These are phyloP conservation scores for Aramus guarauna DNA, from an alignment of 2,113 vertebrate genomes.

Conservation along the genomic window DNA sequence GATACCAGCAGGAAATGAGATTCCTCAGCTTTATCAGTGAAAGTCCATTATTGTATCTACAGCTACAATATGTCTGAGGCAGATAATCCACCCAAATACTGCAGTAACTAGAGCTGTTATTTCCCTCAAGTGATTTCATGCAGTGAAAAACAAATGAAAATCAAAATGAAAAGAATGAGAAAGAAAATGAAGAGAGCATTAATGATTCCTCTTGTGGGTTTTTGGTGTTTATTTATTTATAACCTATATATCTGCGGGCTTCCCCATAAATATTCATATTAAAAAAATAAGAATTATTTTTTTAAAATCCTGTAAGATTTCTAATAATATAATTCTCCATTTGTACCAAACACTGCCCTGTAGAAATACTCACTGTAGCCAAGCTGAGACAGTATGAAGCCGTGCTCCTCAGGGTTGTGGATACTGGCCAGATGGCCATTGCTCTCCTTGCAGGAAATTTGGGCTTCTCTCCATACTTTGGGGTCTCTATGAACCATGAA, in stretches of 20 bases:
- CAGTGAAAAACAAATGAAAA: neutral
- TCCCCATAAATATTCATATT: neutral
- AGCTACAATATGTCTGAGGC: neutral
- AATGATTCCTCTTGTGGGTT: neutral
- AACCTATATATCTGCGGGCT: neutral
- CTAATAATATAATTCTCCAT: neutral
- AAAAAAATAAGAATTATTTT: neutral
- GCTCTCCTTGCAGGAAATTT: conserved; percentile 79
- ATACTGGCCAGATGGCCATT: conserved; percentile 84
- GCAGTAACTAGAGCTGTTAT: neutral
- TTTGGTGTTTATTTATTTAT: neutral
- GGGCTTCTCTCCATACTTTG: conserved; percentile 81
- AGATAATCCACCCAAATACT: neutral
- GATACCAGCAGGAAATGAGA: neutral
- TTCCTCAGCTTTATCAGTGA: neutral
- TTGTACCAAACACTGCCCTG: neutral
- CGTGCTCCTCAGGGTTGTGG: conserved; percentile 85
- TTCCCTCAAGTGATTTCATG: neutral
- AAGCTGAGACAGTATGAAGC: conserved; percentile 85
- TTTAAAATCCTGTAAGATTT: neutral
- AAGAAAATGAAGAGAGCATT: neutral
- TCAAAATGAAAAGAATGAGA: neutral
- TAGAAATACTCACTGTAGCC: conserved; percentile 82
- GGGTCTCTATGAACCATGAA: conserved; percentile 78
- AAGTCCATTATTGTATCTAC: neutral